phyloP scores from a whole-genome alignment of 1,140 invertebrate species.

The Sesamia nonagrioides region DNA sequence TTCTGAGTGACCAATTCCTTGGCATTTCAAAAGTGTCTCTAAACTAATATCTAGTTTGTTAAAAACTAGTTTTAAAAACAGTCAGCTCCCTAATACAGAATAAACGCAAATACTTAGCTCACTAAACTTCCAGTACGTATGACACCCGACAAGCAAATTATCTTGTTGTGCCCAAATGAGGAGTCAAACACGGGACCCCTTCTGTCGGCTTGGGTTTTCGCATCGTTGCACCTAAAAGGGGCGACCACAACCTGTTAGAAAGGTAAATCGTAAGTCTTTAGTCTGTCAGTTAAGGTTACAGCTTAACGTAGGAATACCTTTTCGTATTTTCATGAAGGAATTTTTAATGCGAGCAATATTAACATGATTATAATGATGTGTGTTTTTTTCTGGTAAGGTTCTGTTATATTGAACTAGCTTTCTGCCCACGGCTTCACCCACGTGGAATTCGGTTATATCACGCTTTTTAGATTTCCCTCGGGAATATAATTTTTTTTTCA shows the following conservation, averaged over 20 bases:
- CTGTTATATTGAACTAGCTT: no score
- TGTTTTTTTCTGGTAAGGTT: neutral
- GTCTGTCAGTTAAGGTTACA: conserved; percentile 13
- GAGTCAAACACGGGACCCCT: conserved; percentile 56
- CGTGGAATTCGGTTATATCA: no score
- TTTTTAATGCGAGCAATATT: neutral
- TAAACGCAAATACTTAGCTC: neutral
- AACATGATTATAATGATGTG: neutral
- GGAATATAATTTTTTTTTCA: no score
- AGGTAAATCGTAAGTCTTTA: conserved; percentile 36
- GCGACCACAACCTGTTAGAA: conserved; percentile 30
- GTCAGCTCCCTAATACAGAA: neutral
- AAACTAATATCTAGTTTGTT: no score
- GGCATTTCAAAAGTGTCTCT: no score
- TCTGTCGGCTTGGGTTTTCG: conserved; percentile 54
- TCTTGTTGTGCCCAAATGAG: conserved; percentile 55
- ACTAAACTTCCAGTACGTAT: conserved; percentile 1
- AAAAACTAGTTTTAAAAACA: no score
- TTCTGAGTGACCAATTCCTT: no score
- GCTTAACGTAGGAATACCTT: neutral
- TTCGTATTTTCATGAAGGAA: neutral
- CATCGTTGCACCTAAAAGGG: conserved; percentile 53
- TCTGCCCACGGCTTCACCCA: no score
- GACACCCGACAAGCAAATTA: conserved; percentile 49
- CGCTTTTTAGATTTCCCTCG: no score